phyloP scores from a whole-genome alignment of 2,113 vertebrate genomes.

The Epinephelus fuscoguttatus region DNA sequence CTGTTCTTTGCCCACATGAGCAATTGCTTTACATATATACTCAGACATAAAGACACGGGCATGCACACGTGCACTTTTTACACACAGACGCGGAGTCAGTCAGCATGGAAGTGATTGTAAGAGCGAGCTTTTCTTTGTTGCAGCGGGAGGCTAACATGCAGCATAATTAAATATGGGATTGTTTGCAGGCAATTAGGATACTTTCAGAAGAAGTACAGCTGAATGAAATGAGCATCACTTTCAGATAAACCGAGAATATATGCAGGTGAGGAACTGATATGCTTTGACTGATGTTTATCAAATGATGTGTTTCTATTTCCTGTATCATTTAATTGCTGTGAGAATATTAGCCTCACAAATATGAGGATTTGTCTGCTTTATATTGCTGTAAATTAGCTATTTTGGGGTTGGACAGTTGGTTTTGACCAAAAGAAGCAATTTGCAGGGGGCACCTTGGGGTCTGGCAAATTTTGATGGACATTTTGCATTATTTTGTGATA shows the following conservation, averaged over 20 bases:
- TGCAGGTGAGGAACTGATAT: slow-evolving; percentile 6
- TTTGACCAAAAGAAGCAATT: background rate
- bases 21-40: slow-evolving; percentile 58
- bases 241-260: slow-evolving; percentile 11
- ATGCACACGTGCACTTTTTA: slow-evolving; percentile 3
- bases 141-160: background rate
- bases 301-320: slow-evolving; percentile 18
- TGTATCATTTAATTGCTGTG: slow-evolving; percentile 11
- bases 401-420: background rate
- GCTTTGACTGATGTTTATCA: background rate
- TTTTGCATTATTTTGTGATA: slow-evolving; percentile 14
- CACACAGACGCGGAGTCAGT: background rate
- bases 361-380: background rate
- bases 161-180: slow-evolving; percentile 13
- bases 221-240: slow-evolving; percentile 3
- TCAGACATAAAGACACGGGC: slow-evolving; percentile 19
- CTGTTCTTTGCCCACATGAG: slow-evolving; percentile 52
- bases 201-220: slow-evolving; percentile 8
- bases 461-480: slow-evolving; percentile 7
- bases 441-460: background rate
- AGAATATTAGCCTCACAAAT: background rate
- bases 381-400: slow-evolving; percentile 1
- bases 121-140: background rate
- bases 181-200: slow-evolving; percentile 11
- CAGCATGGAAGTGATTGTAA: background rate